Evolutionary conservation across 2,113 vertebrate species (phyloP).

Genomic region (Caracal caracal): DNA sequence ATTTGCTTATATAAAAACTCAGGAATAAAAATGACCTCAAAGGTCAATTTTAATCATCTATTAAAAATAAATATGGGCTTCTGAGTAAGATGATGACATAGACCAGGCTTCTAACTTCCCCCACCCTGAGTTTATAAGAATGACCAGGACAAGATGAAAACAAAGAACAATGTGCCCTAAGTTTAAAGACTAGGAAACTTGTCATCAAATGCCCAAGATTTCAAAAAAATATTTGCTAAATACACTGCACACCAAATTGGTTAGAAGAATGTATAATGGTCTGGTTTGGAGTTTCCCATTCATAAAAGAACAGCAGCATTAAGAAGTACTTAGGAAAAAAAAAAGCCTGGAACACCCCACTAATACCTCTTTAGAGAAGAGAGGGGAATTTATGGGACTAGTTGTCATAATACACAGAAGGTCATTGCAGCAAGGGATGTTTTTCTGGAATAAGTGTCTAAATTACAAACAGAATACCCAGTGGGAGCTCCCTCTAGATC

Average conservation of each 20-base stretch:
- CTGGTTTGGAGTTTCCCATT: background rate
- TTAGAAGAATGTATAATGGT: background rate
- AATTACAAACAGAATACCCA: background rate
- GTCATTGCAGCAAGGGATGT: background rate
- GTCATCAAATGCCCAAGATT: background rate
- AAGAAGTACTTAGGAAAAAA: background rate
- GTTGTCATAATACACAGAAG: background rate
- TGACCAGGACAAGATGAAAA: slow-evolving; percentile 3
- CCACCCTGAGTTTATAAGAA: background rate
- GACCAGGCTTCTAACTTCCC: background rate
- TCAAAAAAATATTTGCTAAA: background rate
- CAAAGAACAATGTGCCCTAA: background rate
- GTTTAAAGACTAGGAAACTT: background rate
- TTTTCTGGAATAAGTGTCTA: background rate
- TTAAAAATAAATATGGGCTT: slow-evolving; percentile 58
- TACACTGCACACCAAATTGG: background rate
- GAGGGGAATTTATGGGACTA: background rate
- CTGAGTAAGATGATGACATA: background rate
- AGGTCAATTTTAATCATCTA: slow-evolving; percentile 63
- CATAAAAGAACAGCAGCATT: background rate
- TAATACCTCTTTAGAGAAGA: background rate
- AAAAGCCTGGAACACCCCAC: background rate
- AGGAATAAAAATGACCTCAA: slow-evolving; percentile 60
- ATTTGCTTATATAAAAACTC: slow-evolving; percentile 59
- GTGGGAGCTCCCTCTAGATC: background rate